A percentile compares a stretch with the other conserved stretches of the same genome.
These are phyloP conservation scores for Rana temporaria DNA, from an alignment of 2,113 vertebrate species.

Conservation along the genomic window DNA sequence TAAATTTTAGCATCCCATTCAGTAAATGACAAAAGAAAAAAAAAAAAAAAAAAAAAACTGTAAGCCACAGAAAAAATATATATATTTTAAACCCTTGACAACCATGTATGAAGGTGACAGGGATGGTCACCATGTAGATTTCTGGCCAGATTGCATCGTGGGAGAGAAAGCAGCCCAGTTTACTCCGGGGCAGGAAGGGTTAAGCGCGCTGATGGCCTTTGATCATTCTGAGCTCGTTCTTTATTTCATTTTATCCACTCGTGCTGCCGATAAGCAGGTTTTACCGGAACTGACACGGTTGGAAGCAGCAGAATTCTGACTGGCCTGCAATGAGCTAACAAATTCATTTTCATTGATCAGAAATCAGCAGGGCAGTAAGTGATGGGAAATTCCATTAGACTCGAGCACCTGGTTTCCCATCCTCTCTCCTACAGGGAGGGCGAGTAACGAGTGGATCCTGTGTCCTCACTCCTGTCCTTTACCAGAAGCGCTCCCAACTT, in stretches of 20 bases:
- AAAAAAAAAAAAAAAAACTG: no score
- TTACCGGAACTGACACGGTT: conserved; percentile 86
- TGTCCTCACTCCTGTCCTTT: conserved; percentile 39
- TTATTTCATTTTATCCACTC: conserved; percentile 84
- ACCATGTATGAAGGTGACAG: no score
- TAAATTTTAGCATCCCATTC: no score
- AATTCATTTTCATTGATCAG: conserved; percentile 90
- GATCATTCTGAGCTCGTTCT: conserved; percentile 81
- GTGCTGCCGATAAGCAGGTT: conserved; percentile 82
- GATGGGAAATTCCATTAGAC: conserved; percentile 86
- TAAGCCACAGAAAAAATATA: no score
- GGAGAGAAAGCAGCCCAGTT: background rate
- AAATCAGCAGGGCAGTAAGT: conserved; percentile 85
- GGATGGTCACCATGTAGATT: no score
- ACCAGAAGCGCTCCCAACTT: conserved; percentile 27
- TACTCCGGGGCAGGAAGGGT: conserved; percentile 64
- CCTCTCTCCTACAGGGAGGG: conserved; percentile 50
- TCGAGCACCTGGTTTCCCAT: conserved; percentile 65
- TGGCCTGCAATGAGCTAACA: conserved; percentile 83
- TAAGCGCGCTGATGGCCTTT: conserved; percentile 71
- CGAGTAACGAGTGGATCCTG: conserved; percentile 43
- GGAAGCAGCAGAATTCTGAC: conserved; percentile 77
- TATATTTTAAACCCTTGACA: no score
- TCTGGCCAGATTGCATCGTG: background rate
- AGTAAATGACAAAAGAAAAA: no score